These are phyloP conservation scores for Eolophus roseicapilla DNA, from an alignment of 2,113 vertebrate species.

Conservation along the genomic window DNA sequence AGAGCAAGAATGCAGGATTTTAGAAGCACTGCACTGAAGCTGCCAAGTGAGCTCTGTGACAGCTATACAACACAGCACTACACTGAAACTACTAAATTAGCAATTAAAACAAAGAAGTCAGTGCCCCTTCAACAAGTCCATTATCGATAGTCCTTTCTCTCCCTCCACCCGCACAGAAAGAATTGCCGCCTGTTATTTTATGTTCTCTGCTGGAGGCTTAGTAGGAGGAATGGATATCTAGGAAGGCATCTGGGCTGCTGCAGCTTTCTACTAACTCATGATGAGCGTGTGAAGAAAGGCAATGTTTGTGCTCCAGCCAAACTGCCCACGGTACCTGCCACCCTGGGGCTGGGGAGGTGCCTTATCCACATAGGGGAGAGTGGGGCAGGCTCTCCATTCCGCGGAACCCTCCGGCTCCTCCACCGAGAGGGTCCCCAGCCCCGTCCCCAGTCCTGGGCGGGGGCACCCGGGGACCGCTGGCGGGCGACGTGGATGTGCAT, in stretches of 20 bases:
- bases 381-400: not conserved
- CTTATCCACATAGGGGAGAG: fast-evolving
- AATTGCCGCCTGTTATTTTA: not conserved
- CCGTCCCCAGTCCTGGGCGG: not conserved
- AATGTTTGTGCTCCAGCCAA: not conserved
- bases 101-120: not conserved
- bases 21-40: not conserved
- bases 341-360: not conserved
- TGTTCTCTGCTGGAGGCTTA: not conserved
- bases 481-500: fast-evolving
- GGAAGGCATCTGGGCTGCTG: conserved; percentile 26
- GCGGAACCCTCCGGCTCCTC: not conserved
- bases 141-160: not conserved
- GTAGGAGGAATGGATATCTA: conserved; percentile 42
- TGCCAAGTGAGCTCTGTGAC: not conserved
- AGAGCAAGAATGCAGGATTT: not conserved
- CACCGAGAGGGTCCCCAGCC: not conserved
- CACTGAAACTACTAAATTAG: not conserved
- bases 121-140: not conserved
- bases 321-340: not conserved
- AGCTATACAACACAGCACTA: not conserved
- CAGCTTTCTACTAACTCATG: conserved; percentile 26
- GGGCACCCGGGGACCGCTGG: not conserved
- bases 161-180: not conserved
- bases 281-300: not conserved